These are phyloP conservation scores for Lordiphosa stackelbergi DNA, from an alignment of 1,140 invertebrate species.

Conservation along the genomic window DNA sequence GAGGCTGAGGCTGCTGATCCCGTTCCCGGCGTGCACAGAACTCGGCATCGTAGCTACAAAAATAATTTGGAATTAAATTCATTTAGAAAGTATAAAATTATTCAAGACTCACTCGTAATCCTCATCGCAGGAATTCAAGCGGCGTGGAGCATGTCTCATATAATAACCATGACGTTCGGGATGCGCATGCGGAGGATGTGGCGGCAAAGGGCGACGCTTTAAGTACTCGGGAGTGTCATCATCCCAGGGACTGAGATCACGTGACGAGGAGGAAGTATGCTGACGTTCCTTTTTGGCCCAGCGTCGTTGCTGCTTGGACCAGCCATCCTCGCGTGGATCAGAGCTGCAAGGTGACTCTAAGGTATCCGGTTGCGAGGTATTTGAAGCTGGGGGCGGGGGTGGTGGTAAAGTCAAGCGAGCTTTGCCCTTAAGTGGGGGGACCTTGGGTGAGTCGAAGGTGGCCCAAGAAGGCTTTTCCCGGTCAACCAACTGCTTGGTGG, in stretches of 20 bases:
- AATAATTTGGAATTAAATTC: background rate
- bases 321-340: slow-evolving; percentile 82
- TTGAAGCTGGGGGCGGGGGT: slow-evolving; percentile 59
- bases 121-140: slow-evolving; percentile 78
- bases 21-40: slow-evolving; percentile 60
- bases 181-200: slow-evolving; percentile 26
- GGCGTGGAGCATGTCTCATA: slow-evolving; percentile 59
- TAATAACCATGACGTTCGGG: slow-evolving; percentile 70
- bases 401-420: slow-evolving; percentile 51
- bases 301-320: slow-evolving; percentile 60
- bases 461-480: slow-evolving; percentile 72
- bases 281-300: slow-evolving; percentile 77
- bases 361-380: slow-evolving; percentile 76
- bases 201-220: slow-evolving; percentile 43
- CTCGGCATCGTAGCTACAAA: slow-evolving; percentile 67
- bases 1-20: slow-evolving; percentile 41
- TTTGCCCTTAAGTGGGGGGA: slow-evolving; percentile 38
- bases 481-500: slow-evolving; percentile 62
- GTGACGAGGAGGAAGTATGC: slow-evolving; percentile 82
- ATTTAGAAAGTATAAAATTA: too few relatives aligned
- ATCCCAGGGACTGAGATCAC: slow-evolving; percentile 85
- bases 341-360: slow-evolving; percentile 86
- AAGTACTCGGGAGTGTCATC: slow-evolving; percentile 79
- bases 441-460: slow-evolving; percentile 74
- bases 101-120: slow-evolving; percentile 78